Evolutionary conservation across 2,888 invertebrate species (phyloP).

Genomic region (Ecliptopera silaceata): DNA sequence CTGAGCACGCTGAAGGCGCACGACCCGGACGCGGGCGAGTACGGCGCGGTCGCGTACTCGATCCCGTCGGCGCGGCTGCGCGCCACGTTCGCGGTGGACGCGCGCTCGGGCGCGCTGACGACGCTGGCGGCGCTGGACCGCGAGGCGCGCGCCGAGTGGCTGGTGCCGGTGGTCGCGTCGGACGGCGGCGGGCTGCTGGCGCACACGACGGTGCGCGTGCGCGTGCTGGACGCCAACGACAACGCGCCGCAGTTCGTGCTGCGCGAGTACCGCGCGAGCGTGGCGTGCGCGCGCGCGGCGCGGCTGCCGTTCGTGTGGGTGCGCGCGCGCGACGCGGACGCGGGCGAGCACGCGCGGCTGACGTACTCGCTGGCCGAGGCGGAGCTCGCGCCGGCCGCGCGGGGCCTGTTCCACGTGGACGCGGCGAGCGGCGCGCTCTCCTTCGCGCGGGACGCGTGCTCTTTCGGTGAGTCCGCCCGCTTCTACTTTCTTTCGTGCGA

Average conservation of each 20-base stretch:
- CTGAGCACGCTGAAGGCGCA: constrained; percentile 91
- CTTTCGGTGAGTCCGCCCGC: constrained; percentile 58
- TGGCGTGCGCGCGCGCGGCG: constrained; percentile 76
- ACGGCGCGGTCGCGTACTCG: constrained; percentile 88
- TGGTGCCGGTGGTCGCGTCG: constrained; percentile 89
- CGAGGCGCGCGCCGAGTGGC: constrained; percentile 83
- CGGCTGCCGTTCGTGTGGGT: constrained; percentile 64
- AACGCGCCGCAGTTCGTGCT: constrained; percentile 90
- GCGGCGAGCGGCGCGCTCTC: constrained; percentile 88
- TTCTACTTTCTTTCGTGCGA: too few relatives aligned
- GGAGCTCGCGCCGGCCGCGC: constrained; percentile 76
- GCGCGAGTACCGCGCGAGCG: constrained; percentile 89
- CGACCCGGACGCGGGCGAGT: constrained; percentile 92
- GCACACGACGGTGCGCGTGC: constrained; percentile 89
- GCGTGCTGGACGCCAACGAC: constrained; percentile 93
- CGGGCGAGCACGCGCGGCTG: constrained; percentile 87
- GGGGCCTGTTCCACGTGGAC: constrained; percentile 89
- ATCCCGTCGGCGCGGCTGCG: constrained; percentile 89
- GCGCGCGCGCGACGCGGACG: constrained; percentile 90
- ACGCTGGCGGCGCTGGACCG: constrained; percentile 89
- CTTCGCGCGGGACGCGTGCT: constrained; percentile 84
- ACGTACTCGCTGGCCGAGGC: constrained; percentile 90
- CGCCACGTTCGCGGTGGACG: constrained; percentile 89
- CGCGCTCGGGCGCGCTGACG: constrained; percentile 87
- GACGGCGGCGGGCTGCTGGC: constrained; percentile 92